Evolutionary conservation across 2,888 invertebrate species (phyloP), one percentile per base, ranked within the genome.

Genomic region (Drosophila glabriapex): DNA sequence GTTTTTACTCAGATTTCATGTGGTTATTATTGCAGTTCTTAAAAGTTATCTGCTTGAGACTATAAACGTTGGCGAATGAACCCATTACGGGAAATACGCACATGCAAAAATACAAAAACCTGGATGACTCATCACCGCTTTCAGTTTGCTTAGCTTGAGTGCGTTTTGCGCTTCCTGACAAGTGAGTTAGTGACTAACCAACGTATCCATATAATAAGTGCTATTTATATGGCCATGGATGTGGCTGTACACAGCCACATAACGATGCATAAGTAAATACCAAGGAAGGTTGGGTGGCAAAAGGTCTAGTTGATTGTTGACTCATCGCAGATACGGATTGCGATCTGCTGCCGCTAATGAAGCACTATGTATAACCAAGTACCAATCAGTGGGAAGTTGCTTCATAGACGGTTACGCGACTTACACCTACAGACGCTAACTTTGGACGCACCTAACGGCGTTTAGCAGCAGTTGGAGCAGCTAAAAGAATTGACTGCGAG

Each of bases 371-470:
- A 39, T 54, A 67, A 33, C 22, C 46, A 25, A 65, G 52, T 68
- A 55, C 22, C 19, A 31, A n/a, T 28, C n/a, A 25, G 19, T 41
- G 43, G 56, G 56, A 41, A 19, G 62, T 37, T 29, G 59, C 58
- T 55, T 14, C 66, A 61, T n/a, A 52, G 39, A 55, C 62, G 53
- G 53, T 25, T 64, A 76, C 73, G 54, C 62, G 43, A 52, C 46
- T 46, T 16, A 25, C 64, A 78, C 67, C 62, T 71, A 46, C 72
- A 53, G 65, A 52, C 53, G 50, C 55, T 63, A 62, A 39, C 28
- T 60, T 65, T 59, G 50, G 70, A 81, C 77, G 80, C 81, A 77
- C 68, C 77, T 77, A 85, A 75, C 73, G 81, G 78, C 74, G 76
- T 74, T 80, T 64, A 76, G 70, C 62, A 68, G 46, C 62, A 68